Conservation (phyloP, 1,140 invertebrate species). For the Conus ventricosus region DNA sequence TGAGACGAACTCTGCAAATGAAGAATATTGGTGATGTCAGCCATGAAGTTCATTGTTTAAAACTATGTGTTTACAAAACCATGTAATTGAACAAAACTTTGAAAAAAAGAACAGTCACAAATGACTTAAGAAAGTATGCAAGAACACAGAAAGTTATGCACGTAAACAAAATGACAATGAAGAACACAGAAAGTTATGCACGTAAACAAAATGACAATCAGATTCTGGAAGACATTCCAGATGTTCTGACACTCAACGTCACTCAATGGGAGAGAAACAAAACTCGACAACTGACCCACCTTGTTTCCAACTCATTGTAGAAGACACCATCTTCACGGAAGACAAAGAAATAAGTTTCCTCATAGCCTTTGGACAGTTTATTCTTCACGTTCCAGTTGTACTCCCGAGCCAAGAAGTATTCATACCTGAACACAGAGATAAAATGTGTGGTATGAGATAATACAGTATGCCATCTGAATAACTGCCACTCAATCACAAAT, state of each 20-base stretch:
- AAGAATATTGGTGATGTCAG: conserved; percentile 8
- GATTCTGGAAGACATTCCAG: too few species aligned
- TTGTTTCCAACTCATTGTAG: conserved; percentile 98
- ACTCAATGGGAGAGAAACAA: too few species aligned
- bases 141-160: too few species aligned
- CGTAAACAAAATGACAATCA: too few species aligned
- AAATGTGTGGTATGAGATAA: not conserved
- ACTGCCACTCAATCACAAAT: too few species aligned
- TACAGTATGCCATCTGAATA: not conserved
- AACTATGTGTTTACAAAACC: not conserved
- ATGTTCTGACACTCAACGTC: too few species aligned
- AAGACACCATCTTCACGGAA: conserved; percentile 91
- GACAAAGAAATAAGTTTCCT: conserved; percentile 99
- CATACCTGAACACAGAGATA: conserved; percentile 69
- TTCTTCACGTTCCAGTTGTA: conserved; percentile 99
- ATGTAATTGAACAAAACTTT: too few species aligned
- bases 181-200: too few species aligned
- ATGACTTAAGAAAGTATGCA: too few species aligned
- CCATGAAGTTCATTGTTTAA: not conserved
- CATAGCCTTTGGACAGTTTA: conserved; percentile 97
- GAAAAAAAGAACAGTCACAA: too few species aligned
- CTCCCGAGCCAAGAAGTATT: conserved; percentile 78
- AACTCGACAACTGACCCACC: conserved; percentile 68
- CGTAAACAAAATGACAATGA: too few species aligned
- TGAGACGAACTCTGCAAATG: conserved; percentile 85